Evolutionary conservation across 37 sponge, comb jelly and placozoan species (phyloP), one percentile per base, ranked within the genome.

Genomic region (Bolinopsis microptera): DNA sequence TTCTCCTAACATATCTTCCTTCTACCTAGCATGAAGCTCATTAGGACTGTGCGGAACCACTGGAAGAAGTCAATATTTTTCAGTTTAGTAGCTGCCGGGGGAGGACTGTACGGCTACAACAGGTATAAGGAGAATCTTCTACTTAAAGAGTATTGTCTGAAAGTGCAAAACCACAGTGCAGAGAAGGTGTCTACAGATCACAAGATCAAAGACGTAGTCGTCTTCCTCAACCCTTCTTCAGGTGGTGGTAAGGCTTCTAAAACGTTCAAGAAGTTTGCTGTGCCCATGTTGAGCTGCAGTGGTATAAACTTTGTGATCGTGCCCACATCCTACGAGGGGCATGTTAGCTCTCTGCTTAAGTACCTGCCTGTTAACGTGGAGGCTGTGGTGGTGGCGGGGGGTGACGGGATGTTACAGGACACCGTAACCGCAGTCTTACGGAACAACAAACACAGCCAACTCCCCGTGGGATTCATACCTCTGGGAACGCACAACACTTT

Each of bases 371-470:
- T 27, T 0, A n/a, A 26, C 0, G 39, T 48, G 9, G 90, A 86
- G 26, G 90, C 90, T 0, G 31, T 86, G 26, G 90, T 86, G 27
- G 90, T 86, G 41, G 90, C 90, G 5, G 90, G 90, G 3, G 90
- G 90, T 0, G 90, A 86, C 36, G 90, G 90, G 3, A 86, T 86
- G 90, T 27, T 86, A 27, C 90, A 86, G 90, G 90, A 86, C 30
- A 86, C 90, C 61, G 31, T 86, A 23, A 86, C 90, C 5, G 41
- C 90, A 40, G 3, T 86, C 8, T 26, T 39, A 30, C 1, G 61
- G 90, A 41, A 23, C 30, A 38, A 41, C 48, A 41, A 27, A 24
- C 32, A 32, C 36, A 77, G 18, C 1, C 61, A 86, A 0, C 61
- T 86, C 5, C 90, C 90, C 27, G 61, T 86, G 48, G 90, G 90